phyloP scores from a whole-genome alignment of 2,888 invertebrate genomes.

The Drosophila ezoana region DNA sequence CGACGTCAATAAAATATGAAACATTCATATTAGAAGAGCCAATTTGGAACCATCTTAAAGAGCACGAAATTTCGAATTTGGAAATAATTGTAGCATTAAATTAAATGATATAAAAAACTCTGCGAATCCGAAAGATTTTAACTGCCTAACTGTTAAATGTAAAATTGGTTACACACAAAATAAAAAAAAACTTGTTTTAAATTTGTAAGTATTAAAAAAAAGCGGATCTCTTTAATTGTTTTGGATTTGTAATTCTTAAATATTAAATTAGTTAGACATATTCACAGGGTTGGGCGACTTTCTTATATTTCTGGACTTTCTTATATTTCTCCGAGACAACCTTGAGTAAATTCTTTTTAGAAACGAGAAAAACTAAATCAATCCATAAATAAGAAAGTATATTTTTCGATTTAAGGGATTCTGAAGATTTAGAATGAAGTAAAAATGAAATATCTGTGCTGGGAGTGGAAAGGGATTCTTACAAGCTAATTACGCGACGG shows the following conservation, averaged over 20 bases:
- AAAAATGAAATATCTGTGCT: no score
- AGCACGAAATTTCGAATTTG: constrained; percentile 4
- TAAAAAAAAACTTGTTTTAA: constrained; percentile 8
- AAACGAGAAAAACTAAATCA: not conserved
- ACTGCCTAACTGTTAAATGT: constrained; percentile 4
- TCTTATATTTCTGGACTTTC: constrained; percentile 1
- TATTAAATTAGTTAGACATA: constrained; percentile 38
- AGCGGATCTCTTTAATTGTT: constrained; percentile 4
- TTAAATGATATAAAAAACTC: constrained; percentile 28
- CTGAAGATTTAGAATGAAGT: not conserved
- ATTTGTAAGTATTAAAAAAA: constrained; percentile 10
- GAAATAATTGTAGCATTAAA: constrained; percentile 5
- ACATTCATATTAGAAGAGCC: no score
- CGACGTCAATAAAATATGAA: not conserved
- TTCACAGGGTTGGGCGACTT: constrained; percentile 49
- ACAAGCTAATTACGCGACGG: constrained; percentile 36
- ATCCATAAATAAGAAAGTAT: not conserved
- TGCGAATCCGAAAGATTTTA: constrained; percentile 10
- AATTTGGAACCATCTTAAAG: constrained; percentile 1
- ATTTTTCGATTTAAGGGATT: not conserved
- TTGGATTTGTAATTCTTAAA: constrained; percentile 13
- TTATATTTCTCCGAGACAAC: not conserved
- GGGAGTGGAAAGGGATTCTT: constrained; percentile 1
- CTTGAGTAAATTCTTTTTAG: no score
- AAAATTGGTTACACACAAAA: constrained; percentile 19